Conservation (phyloP, 2,797 vertebrate genomes). For the Glyptemys insculpta region DNA sequence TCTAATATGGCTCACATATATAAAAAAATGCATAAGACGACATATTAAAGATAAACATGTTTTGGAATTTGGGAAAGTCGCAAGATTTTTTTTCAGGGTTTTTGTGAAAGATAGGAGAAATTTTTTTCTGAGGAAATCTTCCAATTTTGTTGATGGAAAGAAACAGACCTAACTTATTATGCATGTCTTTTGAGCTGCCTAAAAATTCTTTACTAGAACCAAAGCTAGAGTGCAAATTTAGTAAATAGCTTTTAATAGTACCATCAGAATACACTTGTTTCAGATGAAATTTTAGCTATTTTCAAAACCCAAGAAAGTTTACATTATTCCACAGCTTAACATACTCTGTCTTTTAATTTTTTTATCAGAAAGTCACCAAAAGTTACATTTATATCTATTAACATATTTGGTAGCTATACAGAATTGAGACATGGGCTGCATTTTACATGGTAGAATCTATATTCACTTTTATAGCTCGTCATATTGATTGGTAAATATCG, state of each 20-base stretch:
- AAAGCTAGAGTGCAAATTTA: not conserved
- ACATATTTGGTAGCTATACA: not conserved
- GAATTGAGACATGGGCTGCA: not conserved
- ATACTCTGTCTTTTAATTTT: not conserved
- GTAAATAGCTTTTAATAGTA: not conserved
- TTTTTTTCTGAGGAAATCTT: not conserved
- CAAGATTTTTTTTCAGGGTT: not conserved
- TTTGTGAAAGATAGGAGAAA: not conserved
- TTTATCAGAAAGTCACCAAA: not conserved
- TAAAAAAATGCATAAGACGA: not conserved
- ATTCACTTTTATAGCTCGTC: not conserved
- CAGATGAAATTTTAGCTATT: not conserved
- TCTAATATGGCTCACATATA: not conserved
- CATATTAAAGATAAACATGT: not conserved
- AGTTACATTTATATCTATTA: not conserved
- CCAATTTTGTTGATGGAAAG: not conserved
- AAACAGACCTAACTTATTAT: not conserved
- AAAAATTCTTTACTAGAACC: not conserved
- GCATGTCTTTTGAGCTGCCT: not conserved
- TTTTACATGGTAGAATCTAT: not conserved
- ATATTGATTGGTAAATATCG: not conserved
- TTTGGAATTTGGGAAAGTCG: not conserved
- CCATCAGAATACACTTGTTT: not conserved
- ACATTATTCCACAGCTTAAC: not conserved
- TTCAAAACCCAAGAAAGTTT: not conserved